A percentile compares a stretch with the other conserved stretches of the same genome.
phyloP scores from a whole-genome alignment of 2,888 invertebrate species.

The Apocheima hispidaria region DNA sequence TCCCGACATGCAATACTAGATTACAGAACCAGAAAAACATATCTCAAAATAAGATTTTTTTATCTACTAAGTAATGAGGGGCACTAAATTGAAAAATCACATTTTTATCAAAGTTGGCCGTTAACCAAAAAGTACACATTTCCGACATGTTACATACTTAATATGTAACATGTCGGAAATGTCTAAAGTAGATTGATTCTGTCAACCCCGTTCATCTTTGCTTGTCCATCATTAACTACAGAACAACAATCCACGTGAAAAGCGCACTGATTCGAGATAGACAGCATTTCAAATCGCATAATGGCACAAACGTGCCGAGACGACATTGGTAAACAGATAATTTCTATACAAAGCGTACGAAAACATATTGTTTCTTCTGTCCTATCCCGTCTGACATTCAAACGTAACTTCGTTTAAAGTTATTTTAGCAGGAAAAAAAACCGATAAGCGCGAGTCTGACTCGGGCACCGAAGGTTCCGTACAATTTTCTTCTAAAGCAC shows the following conservation, averaged over 20 bases:
- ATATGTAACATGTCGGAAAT: neutral
- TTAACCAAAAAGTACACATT: too few relatives aligned
- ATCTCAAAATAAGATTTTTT: too few relatives aligned
- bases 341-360: constrained; percentile 12
- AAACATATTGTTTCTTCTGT: constrained; percentile 28
- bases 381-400: constrained; percentile 27
- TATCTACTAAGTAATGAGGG: too few relatives aligned
- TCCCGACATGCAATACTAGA: too few relatives aligned
- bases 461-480: too few relatives aligned
- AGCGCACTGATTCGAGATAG: constrained; percentile 45
- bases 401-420: neutral
- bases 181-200: neutral
- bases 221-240: constrained; percentile 10
- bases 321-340: constrained; percentile 35
- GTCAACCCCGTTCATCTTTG: constrained; percentile 9
- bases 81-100: too few relatives aligned
- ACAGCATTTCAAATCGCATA: constrained; percentile 52
- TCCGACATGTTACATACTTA: too few relatives aligned
- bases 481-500: too few relatives aligned
- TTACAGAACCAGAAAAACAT: too few relatives aligned
- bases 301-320: constrained; percentile 56
- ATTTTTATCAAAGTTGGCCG: too few relatives aligned
- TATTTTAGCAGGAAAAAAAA: constrained; percentile 1
- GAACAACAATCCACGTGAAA: constrained; percentile 35
- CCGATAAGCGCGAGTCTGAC: too few relatives aligned